A percentile compares a stretch with the other conserved stretches of the same genome.
Conservation (phyloP, 2,797 vertebrate species). For the Syncerus caffer region DNA sequence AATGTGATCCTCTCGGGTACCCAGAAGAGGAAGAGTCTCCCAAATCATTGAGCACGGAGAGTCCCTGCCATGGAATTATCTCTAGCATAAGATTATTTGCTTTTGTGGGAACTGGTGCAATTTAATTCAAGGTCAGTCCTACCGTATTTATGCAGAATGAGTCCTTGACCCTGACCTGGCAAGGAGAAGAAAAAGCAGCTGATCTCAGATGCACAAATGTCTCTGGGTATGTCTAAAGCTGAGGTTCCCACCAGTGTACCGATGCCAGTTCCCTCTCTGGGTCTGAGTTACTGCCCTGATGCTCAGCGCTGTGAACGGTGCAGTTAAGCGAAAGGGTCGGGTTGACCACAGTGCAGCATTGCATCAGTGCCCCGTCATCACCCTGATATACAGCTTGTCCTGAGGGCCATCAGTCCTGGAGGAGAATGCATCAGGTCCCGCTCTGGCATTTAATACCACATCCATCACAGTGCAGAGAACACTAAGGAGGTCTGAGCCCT, state of each 20-base stretch:
- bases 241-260: accelerated
- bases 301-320: not conserved
- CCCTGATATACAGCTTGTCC: not conserved
- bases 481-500: not conserved
- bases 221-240: not conserved
- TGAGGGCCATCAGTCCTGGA: not conserved
- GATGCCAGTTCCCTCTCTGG: not conserved
- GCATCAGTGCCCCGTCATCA: not conserved
- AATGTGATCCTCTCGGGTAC: not conserved
- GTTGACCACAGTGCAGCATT: not conserved
- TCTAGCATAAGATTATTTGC: not conserved
- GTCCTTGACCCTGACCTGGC: not conserved
- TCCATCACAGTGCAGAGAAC: not conserved
- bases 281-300: not conserved
- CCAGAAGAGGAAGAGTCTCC: not conserved
- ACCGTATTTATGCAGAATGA: not conserved
- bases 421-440: not conserved
- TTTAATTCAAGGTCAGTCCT: not conserved
- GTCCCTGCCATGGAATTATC: not conserved
- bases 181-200: not conserved
- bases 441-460: not conserved
- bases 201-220: not conserved
- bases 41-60: accelerated
- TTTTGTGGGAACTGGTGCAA: not conserved
- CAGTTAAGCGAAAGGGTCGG: not conserved